Conservation (phyloP, 2,113 vertebrate genomes). For the Aplodontia rufa region DNA sequence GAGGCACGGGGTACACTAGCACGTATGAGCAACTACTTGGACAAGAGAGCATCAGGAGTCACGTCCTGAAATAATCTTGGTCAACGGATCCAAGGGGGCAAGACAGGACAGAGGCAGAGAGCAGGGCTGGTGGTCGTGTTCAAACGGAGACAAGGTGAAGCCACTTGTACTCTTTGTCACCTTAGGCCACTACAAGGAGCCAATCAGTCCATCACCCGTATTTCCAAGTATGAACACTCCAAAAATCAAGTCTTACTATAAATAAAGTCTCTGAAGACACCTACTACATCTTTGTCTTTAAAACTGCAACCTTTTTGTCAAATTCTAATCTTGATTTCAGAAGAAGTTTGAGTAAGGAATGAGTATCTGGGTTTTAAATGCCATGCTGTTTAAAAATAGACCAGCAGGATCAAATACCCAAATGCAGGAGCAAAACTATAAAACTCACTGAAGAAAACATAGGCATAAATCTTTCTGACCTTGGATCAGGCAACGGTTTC, state of each 20-base stretch:
- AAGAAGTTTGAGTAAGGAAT: background rate
- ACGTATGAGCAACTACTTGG: background rate
- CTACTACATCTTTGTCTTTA: background rate
- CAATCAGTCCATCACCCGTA: background rate
- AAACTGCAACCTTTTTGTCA: background rate
- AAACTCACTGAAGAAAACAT: background rate
- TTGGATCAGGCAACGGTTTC: background rate
- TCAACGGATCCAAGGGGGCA: background rate
- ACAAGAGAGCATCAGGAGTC: background rate
- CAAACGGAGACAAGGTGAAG: background rate
- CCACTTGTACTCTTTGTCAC: background rate
- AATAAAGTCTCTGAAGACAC: background rate
- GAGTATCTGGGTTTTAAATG: background rate
- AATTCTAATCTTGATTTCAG: background rate
- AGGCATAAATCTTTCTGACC: background rate
- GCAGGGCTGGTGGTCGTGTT: background rate
- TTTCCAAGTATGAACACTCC: background rate
- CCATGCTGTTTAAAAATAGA: slow-evolving; percentile 39
- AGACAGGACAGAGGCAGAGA: background rate
- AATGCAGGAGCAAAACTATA: background rate
- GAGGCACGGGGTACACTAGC: background rate
- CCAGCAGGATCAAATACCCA: background rate
- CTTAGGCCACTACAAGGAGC: background rate
- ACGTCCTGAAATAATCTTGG: background rate
- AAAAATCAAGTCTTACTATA: background rate